Evolutionary conservation across 2,113 vertebrate species (phyloP), one percentile per base, ranked within the genome.

Genomic region (Sceloporus tristichus): DNA sequence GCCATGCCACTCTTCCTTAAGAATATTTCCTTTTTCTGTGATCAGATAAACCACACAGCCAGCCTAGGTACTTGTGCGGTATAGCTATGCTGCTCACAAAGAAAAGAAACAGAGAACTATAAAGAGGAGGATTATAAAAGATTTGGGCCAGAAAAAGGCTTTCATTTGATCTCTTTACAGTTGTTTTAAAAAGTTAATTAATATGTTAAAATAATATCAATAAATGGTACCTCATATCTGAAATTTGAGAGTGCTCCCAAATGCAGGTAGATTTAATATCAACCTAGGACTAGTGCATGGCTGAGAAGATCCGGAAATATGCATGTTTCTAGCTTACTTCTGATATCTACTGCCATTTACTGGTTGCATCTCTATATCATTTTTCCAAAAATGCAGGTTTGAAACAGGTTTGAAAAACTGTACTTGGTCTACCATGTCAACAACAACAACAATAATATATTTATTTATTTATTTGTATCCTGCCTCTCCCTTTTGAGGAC

Each of bases 31-130:
- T 88, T 87, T 78, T 86, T 23, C 62, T 79, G 42, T 71, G 73
- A 82, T 74, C 90, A 90, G 76, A 54, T 86, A 62, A 70, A 79
- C 10, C 65, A 38, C 76, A 76, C 23, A 40, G 71, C 70, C 88
- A 80, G 29, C 82, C 4, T 9, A 73, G 59, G 14, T 0, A 0
- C 80, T 93, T 78, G 21, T 88, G 68, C 75, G 53, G 76, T 88
- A 74, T 0, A 0, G 74, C 16, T 9, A 0, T 86, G 85, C 0
- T 0, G 1, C 13, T 21, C 65, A 78, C 74, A 23, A 9, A 38
- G 70, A 90, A 88, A 76, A 9, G 5, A 71, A 74, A 80, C 42
- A 85, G 29, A 65, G 90, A 77, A 90, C n/a, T 73, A 73, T 81
- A 40, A 34, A 29, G 18, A 54, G 34, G 34, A 38, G 73, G 56